Evolutionary conservation across 2,888 invertebrate genomes (phyloP), one percentile per base, ranked within the genome.

Genomic region (Drosophila paramelanica): DNA sequence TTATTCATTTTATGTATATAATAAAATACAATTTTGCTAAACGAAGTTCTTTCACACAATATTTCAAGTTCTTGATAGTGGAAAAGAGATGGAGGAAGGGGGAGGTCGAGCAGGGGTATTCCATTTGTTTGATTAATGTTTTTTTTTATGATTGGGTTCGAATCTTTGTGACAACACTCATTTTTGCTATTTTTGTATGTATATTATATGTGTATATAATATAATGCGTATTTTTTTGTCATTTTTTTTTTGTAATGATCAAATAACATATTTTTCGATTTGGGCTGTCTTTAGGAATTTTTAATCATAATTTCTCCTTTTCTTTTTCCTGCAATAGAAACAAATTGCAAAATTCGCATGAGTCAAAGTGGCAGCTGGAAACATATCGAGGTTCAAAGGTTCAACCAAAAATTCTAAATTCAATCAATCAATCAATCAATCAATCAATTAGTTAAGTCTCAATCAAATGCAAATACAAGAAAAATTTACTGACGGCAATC

Each of bases 221-320:
- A 75, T 64, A 69, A 65, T 64, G 58, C 62, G 23, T 23, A 23
- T 71, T 79, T 64, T 51, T 64, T 53, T 56, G 43, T 20, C 66
- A 59, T 23, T 62, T 27, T 56, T 56, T n/a, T 57, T 47, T 47
- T 58, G 43, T 46, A 50, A 52, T 59, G 55, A 43, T 76, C 62
- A 70, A 66, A 60, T 68, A 43, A 43, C 33, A 33, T 8, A 23
- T 25, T 25, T 60, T 61, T 66, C 36, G 36, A 5, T 62, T 68
- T 66, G 71, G 60, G 73, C 73, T 78, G 70, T 78, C 69, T 66
- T 77, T 79, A 81, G 81, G 77, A 85, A 84, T 88, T 88, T 89
- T 89, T 91, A 91, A 89, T 91, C 91, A 90, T 91, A 91, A 90
- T 89, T 90, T 90, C 91, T 90, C 91, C 91, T 91, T 87, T 91